These are phyloP conservation scores for Elaphurus davidianus DNA, from an alignment of 2,113 vertebrate species.

Conservation along the genomic window DNA sequence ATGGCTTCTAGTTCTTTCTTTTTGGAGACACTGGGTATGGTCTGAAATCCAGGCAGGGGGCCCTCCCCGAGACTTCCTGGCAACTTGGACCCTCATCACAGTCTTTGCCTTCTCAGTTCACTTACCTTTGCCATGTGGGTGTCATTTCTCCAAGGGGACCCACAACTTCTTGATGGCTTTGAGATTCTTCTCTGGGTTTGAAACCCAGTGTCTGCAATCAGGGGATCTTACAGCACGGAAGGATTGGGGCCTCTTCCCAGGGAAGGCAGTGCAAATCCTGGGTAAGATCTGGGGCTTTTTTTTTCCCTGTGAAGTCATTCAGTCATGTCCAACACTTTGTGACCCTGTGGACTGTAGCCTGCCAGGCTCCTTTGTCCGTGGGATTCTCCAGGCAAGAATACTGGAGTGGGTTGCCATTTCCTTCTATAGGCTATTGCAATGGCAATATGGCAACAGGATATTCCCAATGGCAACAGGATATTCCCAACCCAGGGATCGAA, in stretches of 20 bases:
- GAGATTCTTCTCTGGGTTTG: not conserved
- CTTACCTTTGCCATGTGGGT: not conserved
- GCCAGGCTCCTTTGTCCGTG: not conserved
- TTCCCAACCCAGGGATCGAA: not conserved
- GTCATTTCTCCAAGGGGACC: not conserved
- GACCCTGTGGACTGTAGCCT: not conserved
- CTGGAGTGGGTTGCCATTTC: not conserved
- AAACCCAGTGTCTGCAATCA: not conserved
- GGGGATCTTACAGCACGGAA: not conserved
- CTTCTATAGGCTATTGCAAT: not conserved
- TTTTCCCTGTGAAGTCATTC: not conserved
- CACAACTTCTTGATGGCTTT: not conserved
- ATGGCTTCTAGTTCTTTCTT: constrained; percentile 25
- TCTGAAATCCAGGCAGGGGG: not conserved
- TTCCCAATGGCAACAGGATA: not conserved
- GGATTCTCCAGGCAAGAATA: not conserved
- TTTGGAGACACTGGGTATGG: constrained; percentile 24
- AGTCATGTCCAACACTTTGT: not conserved
- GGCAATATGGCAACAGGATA: no score
- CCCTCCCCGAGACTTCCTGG: not conserved
- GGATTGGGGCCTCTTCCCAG: not conserved
- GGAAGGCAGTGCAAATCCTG: not conserved
- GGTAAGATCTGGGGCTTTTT: not conserved
- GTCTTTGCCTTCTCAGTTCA: not conserved
- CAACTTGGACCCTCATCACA: not conserved